phyloP scores from a whole-genome alignment of 2,113 vertebrate genomes.

The Petaurus breviceps region DNA sequence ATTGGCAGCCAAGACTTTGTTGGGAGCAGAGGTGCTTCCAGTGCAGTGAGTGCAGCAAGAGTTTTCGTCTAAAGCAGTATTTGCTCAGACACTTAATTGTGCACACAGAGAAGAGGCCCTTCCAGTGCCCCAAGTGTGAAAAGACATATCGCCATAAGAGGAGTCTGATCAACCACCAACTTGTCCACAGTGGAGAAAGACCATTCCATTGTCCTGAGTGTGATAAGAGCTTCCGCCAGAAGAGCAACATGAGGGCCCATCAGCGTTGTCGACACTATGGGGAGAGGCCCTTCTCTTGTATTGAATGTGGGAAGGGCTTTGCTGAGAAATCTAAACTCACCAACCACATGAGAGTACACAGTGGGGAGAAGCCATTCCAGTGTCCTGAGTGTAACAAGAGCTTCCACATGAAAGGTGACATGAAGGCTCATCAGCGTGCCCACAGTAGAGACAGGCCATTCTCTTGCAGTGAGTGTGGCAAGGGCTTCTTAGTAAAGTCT shows the following conservation, averaged over 20 bases:
- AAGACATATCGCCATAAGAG: neutral
- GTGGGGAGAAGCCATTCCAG: accelerated
- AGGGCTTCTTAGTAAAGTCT: slow-evolving; percentile 61
- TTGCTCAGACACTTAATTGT: neutral
- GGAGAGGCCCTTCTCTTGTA: slow-evolving; percentile 80
- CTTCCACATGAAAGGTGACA: neutral
- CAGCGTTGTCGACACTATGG: slow-evolving; percentile 63
- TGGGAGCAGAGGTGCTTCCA: neutral
- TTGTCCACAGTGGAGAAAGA: neutral
- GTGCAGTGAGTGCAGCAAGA: slow-evolving; percentile 7
- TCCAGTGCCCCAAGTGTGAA: neutral
- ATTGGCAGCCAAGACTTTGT: accelerated
- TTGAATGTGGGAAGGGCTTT: slow-evolving; percentile 85
- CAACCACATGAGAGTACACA: neutral
- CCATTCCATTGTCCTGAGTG: slow-evolving; percentile 79
- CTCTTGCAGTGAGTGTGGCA: slow-evolving; percentile 76
- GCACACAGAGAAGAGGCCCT: neutral
- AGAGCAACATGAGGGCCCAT: slow-evolving; percentile 70
- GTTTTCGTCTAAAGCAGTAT: neutral
- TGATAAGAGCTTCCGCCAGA: slow-evolving; percentile 81
- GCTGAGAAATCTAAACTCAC: neutral
- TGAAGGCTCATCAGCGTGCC: neutral
- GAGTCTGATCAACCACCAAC: neutral
- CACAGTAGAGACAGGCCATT: slow-evolving; percentile 19
- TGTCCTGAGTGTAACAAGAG: neutral